Percentiles rank a stretch among this genome's conserved stretches.
Conservation (phyloP, 2,888 invertebrate genomes). For the Eilema sororculum region DNA sequence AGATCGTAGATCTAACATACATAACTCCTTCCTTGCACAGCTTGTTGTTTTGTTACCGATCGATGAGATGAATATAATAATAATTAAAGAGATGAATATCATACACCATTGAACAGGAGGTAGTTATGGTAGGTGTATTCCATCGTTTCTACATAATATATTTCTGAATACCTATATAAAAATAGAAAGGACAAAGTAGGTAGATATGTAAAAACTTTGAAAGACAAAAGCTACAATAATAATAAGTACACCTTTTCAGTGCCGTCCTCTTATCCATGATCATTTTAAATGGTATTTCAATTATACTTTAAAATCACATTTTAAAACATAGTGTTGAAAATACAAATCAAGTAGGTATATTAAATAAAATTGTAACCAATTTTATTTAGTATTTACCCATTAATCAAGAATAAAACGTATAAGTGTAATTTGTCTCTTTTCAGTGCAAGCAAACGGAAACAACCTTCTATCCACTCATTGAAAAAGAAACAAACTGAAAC, state of each 20-base stretch:
- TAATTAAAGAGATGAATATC: neutral
- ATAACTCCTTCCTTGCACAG: slow-evolving; percentile 44
- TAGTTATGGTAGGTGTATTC: neutral
- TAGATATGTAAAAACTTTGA: neutral
- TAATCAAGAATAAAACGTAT: neutral
- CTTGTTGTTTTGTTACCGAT: slow-evolving; percentile 40
- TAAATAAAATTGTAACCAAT: too few species aligned
- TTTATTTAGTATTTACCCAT: too few species aligned
- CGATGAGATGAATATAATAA: slow-evolving; percentile 33
- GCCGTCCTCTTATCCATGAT: neutral
- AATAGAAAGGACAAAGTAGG: neutral
- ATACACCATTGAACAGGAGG: neutral
- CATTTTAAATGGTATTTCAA: too few species aligned
- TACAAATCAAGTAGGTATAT: too few species aligned
- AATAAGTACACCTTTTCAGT: neutral
- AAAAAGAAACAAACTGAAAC: neutral
- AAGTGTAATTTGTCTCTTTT: neutral
- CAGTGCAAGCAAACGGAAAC: neutral
- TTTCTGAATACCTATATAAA: neutral
- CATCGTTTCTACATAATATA: neutral
- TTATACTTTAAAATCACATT: too few species aligned
- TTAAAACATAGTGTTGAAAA: too few species aligned
- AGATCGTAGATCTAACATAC: slow-evolving; percentile 59
- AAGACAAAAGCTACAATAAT: neutral
- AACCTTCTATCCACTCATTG: neutral